These are phyloP conservation scores for Anguilla japonica DNA, from an alignment of 2,113 vertebrate species.

Conservation along the genomic window DNA sequence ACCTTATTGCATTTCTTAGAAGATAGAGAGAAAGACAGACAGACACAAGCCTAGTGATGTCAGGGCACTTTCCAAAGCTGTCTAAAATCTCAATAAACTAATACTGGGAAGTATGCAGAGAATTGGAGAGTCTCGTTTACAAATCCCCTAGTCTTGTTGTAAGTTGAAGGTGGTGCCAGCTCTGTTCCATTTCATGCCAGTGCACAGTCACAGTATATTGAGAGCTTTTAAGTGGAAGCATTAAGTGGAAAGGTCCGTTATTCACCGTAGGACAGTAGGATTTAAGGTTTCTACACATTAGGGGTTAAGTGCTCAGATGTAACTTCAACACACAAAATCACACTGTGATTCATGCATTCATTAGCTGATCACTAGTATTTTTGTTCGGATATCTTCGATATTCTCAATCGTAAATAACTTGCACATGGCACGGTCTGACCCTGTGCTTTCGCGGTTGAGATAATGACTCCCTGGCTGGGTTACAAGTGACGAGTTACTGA, in stretches of 20 bases:
- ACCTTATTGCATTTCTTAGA: background rate
- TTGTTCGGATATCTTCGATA: background rate
- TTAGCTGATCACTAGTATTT: background rate
- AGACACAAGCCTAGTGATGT: background rate
- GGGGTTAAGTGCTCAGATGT: background rate
- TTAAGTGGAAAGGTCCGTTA: background rate
- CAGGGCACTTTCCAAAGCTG: background rate
- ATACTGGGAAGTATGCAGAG: conserved; percentile 45
- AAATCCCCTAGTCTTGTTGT: conserved; percentile 53
- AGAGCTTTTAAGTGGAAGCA: conserved; percentile 55
- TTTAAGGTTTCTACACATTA: background rate
- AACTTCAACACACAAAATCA: background rate
- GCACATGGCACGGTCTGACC: background rate
- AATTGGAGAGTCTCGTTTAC: conserved; percentile 47
- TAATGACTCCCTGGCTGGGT: conserved; percentile 12
- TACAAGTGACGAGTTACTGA: conserved; percentile 5
- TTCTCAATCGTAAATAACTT: conserved; percentile 9
- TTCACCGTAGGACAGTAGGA: background rate
- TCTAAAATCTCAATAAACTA: conserved; percentile 8
- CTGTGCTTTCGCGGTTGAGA: background rate
- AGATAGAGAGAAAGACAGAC: background rate
- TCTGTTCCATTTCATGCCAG: conserved; percentile 72
- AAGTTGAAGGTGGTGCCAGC: conserved; percentile 77
- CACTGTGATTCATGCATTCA: background rate
- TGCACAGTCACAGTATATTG: conserved; percentile 78